A percentile compares a stretch with the other conserved stretches of the same genome.
These are phyloP conservation scores for Rhinopithecus roxellana DNA, from an alignment of 2,113 vertebrate genomes.

Conservation along the genomic window DNA sequence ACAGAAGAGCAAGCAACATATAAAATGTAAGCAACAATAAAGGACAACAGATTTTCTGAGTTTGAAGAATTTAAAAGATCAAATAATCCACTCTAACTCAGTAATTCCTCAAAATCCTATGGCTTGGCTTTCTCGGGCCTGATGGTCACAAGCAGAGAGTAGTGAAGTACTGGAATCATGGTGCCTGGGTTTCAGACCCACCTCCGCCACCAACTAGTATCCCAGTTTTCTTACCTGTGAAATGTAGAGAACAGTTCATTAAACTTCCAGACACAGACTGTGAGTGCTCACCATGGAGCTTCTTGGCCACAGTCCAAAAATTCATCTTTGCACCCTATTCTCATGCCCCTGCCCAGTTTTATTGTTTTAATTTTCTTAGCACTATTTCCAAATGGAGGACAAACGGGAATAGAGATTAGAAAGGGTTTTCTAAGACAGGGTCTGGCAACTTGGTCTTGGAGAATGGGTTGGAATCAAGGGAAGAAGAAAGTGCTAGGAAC, in stretches of 20 bases:
- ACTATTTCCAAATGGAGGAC: not conserved
- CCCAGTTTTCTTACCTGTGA: not conserved
- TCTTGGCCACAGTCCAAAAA: not conserved
- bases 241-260: not conserved
- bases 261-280: not conserved
- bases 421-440: not conserved
- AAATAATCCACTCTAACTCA: not conserved
- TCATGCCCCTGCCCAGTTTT: not conserved
- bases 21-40: conserved; percentile 16
- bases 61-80: conserved; percentile 33
- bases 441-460: not conserved
- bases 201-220: not conserved
- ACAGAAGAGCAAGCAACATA: not conserved
- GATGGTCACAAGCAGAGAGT: not conserved
- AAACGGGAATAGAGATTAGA: not conserved
- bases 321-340: not conserved
- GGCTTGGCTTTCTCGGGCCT: not conserved
- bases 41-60: not conserved
- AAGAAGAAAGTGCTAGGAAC: not conserved
- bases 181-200: not conserved
- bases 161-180: not conserved
- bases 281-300: not conserved
- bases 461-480: not conserved
- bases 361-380: not conserved
- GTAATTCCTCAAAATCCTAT: not conserved